phyloP scores from a whole-genome alignment of 2,797 vertebrate genomes.

The Artibeus jamaicensis region DNA sequence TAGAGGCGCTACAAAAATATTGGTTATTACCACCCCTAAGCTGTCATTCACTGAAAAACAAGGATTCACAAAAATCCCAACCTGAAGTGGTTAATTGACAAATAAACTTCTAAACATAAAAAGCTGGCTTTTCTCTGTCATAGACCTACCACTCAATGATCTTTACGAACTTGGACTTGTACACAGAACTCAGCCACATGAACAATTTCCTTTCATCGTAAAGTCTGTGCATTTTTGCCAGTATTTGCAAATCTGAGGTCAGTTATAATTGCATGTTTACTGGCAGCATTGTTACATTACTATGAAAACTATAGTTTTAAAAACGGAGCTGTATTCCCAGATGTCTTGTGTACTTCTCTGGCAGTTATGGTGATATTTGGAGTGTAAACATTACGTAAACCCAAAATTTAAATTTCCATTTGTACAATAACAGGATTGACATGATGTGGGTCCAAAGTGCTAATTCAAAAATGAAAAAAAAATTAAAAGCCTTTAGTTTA shows the following conservation, averaged over 20 bases:
- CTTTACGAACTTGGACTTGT: neutral
- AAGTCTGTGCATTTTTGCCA: neutral
- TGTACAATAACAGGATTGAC: conserved; percentile 43
- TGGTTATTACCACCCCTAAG: neutral
- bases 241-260: conserved; percentile 21
- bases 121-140: neutral
- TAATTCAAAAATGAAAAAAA: neutral
- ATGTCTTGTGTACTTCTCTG: conserved; percentile 35
- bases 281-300: neutral
- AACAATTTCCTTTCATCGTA: conserved; percentile 5
- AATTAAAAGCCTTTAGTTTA: neutral
- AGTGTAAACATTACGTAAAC: conserved; percentile 65
- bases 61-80: neutral
- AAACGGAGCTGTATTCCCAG: conserved; percentile 41
- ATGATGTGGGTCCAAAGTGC: conserved; percentile 2
- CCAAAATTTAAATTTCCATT: conserved; percentile 75
- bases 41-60: neutral
- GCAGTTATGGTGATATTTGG: conserved; percentile 42
- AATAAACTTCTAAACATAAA: neutral
- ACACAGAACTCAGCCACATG: neutral
- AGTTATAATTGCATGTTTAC: conserved; percentile 58
- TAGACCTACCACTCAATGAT: neutral
- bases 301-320: conserved; percentile 58
- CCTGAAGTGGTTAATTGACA: neutral
- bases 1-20: neutral